Evolutionary conservation across 2,797 vertebrate species (phyloP), one percentile per base, ranked within the genome.

Genomic region (Eutrigla gurnardus): DNA sequence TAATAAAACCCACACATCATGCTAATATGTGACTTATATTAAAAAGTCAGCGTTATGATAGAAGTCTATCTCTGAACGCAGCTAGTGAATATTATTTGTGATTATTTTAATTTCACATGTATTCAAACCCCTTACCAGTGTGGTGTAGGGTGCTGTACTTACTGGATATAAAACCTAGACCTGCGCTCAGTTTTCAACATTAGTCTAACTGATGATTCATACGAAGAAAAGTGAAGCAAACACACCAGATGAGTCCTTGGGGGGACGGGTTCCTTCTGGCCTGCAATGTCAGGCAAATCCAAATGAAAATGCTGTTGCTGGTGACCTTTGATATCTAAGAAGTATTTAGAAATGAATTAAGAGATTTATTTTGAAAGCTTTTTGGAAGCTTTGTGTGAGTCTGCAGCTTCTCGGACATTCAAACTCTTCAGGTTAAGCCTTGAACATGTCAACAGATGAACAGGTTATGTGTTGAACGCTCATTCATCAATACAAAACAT

Each of bases 1-100:
- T 83, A 62, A 71, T 25, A 25, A 25, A 25, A 25, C n/a, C n/a
- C n/a, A n/a, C 53, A 55, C 25, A 42, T 67, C 60, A 77, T 17
- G 37, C 64, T 60, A 65, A 63, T 70, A 58, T 65, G 47, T 77
- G 66, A 67, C 74, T 80, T 76, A 75, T 77, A 82, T 79, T 83
- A 67, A 88, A 85, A 79, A 66, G 49, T 53, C 55, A 46, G 3
- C 14, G 62, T 69, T 70, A 54, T 71, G 40, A 70, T 55, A 33
- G 18, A 64, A 43, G 73, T 59, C 58, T 3, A 1, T 50, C 66
- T 78, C 42, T 35, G 68, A 69, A 60, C 63, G 14, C 49, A 49
- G 65, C 50, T 3, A 37, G 17, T 57, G 14, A 74, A 50, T 55
- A 54, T 75, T 50, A 54, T 75, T 65, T 60, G 6, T 36, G 14